Percentiles rank a stretch among this genome's conserved stretches.
Evolutionary conservation across 2,888 invertebrate species (phyloP).

Genomic region (Herminia tarsipennalis): DNA sequence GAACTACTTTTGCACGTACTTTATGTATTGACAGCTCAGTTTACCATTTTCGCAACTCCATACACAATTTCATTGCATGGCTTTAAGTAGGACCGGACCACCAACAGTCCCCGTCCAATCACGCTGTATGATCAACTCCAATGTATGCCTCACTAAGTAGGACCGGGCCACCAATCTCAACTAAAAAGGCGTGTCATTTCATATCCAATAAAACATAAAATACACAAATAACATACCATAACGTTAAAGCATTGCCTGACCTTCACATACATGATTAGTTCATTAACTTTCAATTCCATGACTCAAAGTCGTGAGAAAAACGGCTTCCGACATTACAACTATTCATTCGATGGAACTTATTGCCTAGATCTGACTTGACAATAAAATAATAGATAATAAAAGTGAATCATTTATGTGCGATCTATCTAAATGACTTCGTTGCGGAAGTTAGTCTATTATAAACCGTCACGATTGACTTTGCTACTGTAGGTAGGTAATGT

Average conservation of each 20-base stretch:
- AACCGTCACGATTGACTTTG: slow-evolving; percentile 46
- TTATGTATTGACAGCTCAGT: no score
- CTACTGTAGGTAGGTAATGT: no score
- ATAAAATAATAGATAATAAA: slow-evolving; percentile 47
- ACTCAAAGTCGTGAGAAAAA: slow-evolving; percentile 31
- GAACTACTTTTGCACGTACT: no score
- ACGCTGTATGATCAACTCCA: no score
- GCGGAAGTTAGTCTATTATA: slow-evolving; percentile 52
- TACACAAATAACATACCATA: no score
- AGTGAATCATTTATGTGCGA: slow-evolving; percentile 47
- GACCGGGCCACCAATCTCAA: no score
- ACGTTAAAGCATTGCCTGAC: neutral
- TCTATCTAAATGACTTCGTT: slow-evolving; percentile 51
- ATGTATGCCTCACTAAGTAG: no score
- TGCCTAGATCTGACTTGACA: slow-evolving; percentile 43
- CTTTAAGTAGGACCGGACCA: no score
- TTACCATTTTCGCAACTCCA: no score
- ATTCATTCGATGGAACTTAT: slow-evolving; percentile 39
- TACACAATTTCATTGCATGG: no score
- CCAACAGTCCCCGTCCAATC: no score
- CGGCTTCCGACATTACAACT: slow-evolving; percentile 5
- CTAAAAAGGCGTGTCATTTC: no score
- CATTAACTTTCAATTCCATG: slow-evolving; percentile 20
- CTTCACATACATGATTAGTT: slow-evolving; percentile 17
- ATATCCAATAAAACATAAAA: neutral